Evolutionary conservation across 2,113 vertebrate genomes (phyloP).

Genomic region (Anarhynchus alexandrinus): DNA sequence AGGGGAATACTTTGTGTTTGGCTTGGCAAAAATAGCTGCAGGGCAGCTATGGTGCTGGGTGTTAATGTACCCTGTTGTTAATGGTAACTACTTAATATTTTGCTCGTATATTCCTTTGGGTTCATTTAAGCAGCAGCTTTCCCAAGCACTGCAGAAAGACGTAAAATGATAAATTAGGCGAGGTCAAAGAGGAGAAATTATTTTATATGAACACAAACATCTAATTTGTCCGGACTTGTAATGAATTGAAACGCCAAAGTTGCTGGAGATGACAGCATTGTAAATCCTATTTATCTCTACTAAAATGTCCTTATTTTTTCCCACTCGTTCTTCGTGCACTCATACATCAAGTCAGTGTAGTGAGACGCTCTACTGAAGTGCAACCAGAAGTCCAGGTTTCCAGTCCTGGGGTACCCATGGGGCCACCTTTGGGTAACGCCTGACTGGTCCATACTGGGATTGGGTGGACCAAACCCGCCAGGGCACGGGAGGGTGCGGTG

Average conservation of each 20-base stretch:
- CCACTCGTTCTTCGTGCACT: neutral
- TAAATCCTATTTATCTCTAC: slow-evolving; percentile 46
- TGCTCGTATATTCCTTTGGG: neutral
- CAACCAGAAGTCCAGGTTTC: slow-evolving; percentile 57
- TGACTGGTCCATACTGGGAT: slow-evolving; percentile 61
- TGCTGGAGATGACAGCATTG: slow-evolving; percentile 27
- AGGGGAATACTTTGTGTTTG: neutral
- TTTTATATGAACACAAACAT: slow-evolving; percentile 47
- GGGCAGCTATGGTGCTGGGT: neutral
- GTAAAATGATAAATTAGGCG: slow-evolving; percentile 41
- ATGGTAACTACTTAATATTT: slow-evolving; percentile 42
- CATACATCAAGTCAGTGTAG: slow-evolving; percentile 30
- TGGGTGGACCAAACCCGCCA: slow-evolving; percentile 30
- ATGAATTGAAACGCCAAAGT: slow-evolving; percentile 31
- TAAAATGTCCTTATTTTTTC: slow-evolving; percentile 6
- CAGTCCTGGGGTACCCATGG: slow-evolving; percentile 4
- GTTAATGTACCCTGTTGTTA: neutral
- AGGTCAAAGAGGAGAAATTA: slow-evolving; percentile 53
- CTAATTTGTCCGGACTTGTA: slow-evolving; percentile 49
- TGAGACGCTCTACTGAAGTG: slow-evolving; percentile 12
- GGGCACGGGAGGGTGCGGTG: neutral
- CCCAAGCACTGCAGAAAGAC: neutral
- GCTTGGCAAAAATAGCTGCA: neutral
- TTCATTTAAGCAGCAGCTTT: neutral
- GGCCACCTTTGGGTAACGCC: slow-evolving; percentile 36